Evolutionary conservation across 2,797 vertebrate species (phyloP), one percentile per base, ranked within the genome.

Genomic region (Microctenopoma lineatum): DNA sequence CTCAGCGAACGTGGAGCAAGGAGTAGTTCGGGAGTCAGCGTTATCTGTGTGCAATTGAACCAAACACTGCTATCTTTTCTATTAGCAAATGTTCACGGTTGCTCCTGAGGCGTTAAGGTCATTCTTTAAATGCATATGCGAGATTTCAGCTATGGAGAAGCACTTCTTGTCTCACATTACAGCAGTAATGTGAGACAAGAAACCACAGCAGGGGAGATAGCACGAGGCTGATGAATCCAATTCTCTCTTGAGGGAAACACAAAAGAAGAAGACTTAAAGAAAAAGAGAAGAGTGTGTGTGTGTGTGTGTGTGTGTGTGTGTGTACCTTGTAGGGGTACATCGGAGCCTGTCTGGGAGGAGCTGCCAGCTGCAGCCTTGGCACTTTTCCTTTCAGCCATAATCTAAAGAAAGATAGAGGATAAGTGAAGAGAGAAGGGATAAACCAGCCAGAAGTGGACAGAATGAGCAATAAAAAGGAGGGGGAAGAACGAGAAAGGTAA

Each of bases 341-440:
- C 97, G 0, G 96, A 95, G 73, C 93, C 93, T 66, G 93, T 95
- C 71, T 96, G 96, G 75, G 95, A 90, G 1, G 96, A 96, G 87
- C 94, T 95, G 89, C 96, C 94, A 86, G 96, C 96, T 89, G 95
- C 93, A 86, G 96, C 95, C 92, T 97, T 97, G 91, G 95, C 95
- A 87, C 95, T 98, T 94, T 96, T 99, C 90, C 96, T 94, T 88
- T 99, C 98, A 7, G 97, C 97, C 98, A 99, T 99, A 93, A 99
- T 99, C 98, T 99, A 90, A 45, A 75, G 26, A 59, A 65, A 29
- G 56, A 50, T 39, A 59, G 53, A 39, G 55, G 26, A 26, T 48
- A 53, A 52, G 57, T 21, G 27, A 13, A 53, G 21, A 66, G 57
- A 61, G 38, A 10, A 46, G 36, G 59, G 58, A 65, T 44, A 50